Conservation (phyloP, 1,140 invertebrate species). For the Metaphire vulgaris region DNA sequence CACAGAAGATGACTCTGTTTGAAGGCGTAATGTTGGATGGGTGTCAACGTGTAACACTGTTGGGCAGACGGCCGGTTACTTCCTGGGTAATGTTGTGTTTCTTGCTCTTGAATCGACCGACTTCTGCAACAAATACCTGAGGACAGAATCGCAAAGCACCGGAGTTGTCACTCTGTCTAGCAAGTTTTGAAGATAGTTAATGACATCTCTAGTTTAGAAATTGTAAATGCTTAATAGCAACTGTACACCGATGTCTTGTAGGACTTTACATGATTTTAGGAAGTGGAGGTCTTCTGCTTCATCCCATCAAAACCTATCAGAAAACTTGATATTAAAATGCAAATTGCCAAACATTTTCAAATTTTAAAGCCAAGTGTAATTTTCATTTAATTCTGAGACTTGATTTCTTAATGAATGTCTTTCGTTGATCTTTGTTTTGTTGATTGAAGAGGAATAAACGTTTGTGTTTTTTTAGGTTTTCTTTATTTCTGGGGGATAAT, state of each 20-base stretch:
- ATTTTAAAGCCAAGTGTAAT: no score
- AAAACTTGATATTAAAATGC: no score
- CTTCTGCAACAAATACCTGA: constrained; percentile 90
- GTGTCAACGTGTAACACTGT: constrained; percentile 98
- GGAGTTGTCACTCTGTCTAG: constrained; percentile 80
- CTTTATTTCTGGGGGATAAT: constrained; percentile 90
- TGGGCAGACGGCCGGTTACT: constrained; percentile 95
- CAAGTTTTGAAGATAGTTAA: no score
- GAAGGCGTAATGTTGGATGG: constrained; percentile 87
- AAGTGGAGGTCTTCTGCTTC: background rate
- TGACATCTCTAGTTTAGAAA: constrained; percentile 23
- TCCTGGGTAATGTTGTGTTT: constrained; percentile 94
- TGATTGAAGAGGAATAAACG: no score
- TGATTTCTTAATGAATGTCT: no score
- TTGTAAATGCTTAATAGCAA: constrained; percentile 1
- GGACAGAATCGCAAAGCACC: constrained; percentile 62
- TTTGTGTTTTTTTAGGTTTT: constrained; percentile 72
- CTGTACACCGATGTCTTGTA: background rate
- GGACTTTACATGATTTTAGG: background rate
- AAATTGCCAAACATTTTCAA: no score
- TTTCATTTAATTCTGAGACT: no score
- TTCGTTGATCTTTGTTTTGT: no score
- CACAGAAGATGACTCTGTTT: no score
- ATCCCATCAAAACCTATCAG: no score
- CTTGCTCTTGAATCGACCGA: constrained; percentile 91